These are phyloP conservation scores for Apodemus sylvaticus DNA, from an alignment of 2,113 vertebrate species.

Conservation along the genomic window DNA sequence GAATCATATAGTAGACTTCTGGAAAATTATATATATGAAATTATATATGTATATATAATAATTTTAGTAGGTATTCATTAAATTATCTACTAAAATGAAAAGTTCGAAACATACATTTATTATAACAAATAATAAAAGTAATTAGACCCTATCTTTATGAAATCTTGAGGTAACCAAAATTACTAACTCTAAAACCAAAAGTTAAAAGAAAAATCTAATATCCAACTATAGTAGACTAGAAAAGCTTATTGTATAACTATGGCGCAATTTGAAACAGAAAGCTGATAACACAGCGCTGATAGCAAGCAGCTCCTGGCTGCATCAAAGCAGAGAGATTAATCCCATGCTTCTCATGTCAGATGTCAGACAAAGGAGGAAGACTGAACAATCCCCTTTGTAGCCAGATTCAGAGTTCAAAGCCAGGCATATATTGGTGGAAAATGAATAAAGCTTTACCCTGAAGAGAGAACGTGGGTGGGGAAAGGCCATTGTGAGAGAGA, in stretches of 20 bases:
- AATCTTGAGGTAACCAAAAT: not conserved
- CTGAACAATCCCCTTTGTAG: not conserved
- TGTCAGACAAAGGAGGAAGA: not conserved
- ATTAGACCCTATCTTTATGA: not conserved
- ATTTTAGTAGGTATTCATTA: not conserved
- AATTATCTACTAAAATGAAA: not conserved
- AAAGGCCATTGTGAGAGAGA: not conserved
- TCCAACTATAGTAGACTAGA: not conserved
- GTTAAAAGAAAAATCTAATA: not conserved
- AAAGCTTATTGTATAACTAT: not conserved
- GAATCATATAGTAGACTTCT: not conserved
- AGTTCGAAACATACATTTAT: not conserved
- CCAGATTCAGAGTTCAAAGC: not conserved
- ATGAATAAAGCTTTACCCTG: not conserved
- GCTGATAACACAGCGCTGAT: not conserved
- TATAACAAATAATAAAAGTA: not conserved
- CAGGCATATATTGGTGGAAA: not conserved
- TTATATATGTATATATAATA: not conserved
- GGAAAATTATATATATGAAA: not conserved
- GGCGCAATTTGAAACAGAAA: not conserved
- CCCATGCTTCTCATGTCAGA: not conserved
- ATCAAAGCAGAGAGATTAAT: not conserved
- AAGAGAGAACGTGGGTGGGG: not conserved
- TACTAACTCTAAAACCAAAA: not conserved
- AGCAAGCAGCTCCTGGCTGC: not conserved